A percentile compares a stretch with the other conserved stretches of the same genome.
Conservation (phyloP, 2,888 invertebrate species). For the Pammene aurita region DNA sequence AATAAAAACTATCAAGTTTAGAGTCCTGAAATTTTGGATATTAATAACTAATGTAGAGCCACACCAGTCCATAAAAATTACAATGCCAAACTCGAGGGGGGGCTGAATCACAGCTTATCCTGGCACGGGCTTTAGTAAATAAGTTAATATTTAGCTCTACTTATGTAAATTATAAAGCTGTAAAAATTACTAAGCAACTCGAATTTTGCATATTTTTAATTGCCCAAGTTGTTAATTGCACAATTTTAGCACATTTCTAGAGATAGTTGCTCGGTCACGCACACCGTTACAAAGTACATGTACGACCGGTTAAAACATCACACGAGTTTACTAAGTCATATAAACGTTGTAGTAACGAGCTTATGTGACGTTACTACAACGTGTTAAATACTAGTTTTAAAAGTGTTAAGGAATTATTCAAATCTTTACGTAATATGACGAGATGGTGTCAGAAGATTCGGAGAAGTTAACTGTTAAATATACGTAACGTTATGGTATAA, state of each 20-base stretch:
- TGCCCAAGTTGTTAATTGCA: neutral
- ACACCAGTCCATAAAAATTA: too few relatives aligned
- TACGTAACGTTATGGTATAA: neutral
- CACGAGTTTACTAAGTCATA: neutral
- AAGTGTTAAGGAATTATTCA: neutral
- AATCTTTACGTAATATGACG: slow-evolving; percentile 2
- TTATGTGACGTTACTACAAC: neutral
- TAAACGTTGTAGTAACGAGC: neutral
- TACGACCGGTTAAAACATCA: slow-evolving; percentile 5
- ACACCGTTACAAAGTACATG: slow-evolving; percentile 18
- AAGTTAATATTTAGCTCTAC: too few relatives aligned
- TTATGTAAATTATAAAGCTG: too few relatives aligned
- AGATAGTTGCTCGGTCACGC: neutral
- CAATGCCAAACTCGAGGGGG: too few relatives aligned
- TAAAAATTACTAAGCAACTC: too few relatives aligned
- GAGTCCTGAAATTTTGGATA: too few relatives aligned
- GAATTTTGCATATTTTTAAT: too few relatives aligned
- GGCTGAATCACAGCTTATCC: too few relatives aligned
- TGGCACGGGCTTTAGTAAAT: too few relatives aligned
- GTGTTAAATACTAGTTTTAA: neutral
- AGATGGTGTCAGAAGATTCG: slow-evolving; percentile 12
- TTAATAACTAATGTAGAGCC: too few relatives aligned
- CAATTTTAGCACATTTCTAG: neutral
- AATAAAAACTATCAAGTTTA: too few relatives aligned
- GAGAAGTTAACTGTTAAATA: neutral